These are phyloP conservation scores for Eidolon dupreanum DNA, from an alignment of 2,797 vertebrate species.

Conservation along the genomic window DNA sequence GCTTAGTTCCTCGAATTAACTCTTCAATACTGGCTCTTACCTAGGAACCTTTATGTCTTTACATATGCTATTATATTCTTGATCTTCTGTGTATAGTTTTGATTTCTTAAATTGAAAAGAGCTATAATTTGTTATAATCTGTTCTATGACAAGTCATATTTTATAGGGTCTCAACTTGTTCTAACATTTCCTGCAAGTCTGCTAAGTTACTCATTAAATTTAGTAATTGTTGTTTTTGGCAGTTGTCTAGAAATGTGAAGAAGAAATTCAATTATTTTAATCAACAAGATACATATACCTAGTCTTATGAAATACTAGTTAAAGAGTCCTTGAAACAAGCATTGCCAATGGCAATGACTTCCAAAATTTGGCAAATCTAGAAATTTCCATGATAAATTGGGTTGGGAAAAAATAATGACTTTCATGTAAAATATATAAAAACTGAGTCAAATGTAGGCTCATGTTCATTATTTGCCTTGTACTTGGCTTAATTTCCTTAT, in stretches of 20 bases:
- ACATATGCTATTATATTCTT: not conserved
- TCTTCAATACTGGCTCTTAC: not conserved
- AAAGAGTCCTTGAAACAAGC: not conserved
- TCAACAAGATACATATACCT: not conserved
- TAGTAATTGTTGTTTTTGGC: slow-evolving; percentile 28
- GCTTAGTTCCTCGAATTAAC: not conserved
- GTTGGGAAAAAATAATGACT: not conserved
- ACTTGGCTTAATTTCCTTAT: not conserved
- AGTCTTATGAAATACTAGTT: not conserved
- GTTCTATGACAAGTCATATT: not conserved
- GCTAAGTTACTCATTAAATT: not conserved
- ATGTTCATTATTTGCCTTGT: not conserved
- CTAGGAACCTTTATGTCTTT: not conserved
- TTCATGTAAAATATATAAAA: not conserved
- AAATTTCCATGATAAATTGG: slow-evolving; percentile 29
- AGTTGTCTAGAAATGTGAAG: not conserved
- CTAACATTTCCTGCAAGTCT: not conserved
- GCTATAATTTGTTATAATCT: not conserved
- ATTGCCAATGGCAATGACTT: not conserved
- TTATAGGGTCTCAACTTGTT: slow-evolving; percentile 6
- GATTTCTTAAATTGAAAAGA: not conserved
- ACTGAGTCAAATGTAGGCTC: not conserved
- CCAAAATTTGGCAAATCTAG: not conserved
- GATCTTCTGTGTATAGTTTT: not conserved
- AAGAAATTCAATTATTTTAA: slow-evolving; percentile 42